Conservation (phyloP, 1,140 invertebrate genomes). For the Drosophila willistoni region DNA sequence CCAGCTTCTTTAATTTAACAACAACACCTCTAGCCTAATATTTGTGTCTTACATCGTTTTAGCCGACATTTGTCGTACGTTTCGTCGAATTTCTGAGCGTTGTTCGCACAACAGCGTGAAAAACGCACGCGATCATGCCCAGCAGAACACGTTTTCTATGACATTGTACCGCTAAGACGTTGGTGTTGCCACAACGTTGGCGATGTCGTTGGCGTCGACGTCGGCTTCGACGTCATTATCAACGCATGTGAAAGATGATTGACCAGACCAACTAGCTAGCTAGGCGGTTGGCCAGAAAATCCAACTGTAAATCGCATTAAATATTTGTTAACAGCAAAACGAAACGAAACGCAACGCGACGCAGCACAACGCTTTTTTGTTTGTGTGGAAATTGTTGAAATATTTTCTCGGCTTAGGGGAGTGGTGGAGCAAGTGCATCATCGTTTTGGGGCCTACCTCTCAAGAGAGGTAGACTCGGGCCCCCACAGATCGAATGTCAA, state of each 20-base stretch:
- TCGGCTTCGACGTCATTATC: neutral
- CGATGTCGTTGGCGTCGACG: neutral
- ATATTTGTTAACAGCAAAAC: constrained; percentile 66
- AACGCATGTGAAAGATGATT: constrained; percentile 53
- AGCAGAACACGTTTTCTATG: constrained; percentile 62
- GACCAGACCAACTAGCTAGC: constrained; percentile 32
- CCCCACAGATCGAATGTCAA: constrained; percentile 54
- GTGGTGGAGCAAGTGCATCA: constrained; percentile 38
- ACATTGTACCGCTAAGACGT: constrained; percentile 66
- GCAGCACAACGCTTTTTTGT: constrained; percentile 12
- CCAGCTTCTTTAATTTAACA: constrained; percentile 33
- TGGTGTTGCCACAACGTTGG: constrained; percentile 55
- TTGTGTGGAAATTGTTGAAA: constrained; percentile 57
- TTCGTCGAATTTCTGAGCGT: constrained; percentile 38
- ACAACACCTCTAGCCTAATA: constrained; percentile 56
- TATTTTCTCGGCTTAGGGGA: constrained; percentile 37
- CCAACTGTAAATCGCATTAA: constrained; percentile 67
- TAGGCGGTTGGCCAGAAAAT: constrained; percentile 29
- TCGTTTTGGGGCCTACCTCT: constrained; percentile 16
- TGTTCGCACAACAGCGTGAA: constrained; percentile 48
- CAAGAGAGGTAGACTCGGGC: neutral
- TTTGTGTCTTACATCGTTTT: constrained; percentile 59
- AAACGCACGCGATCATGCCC: constrained; percentile 45
- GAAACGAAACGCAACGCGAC: constrained; percentile 42
- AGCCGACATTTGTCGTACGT: constrained; percentile 60